Conservation (phyloP, 2,888 invertebrate genomes). For the Melinopterus prodromus region DNA sequence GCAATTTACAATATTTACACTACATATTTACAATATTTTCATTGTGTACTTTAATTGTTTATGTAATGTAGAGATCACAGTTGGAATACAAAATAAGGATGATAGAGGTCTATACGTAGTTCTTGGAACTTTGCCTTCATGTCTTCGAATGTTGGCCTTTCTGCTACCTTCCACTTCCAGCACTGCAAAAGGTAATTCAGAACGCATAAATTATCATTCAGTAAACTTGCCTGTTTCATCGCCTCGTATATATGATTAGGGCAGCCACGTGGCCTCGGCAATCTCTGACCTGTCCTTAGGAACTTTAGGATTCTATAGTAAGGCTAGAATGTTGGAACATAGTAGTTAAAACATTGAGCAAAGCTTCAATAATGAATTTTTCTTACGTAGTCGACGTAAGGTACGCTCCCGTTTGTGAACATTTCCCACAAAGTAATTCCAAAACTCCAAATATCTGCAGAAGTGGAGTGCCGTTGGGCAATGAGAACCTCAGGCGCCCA, state of each 20-base stretch:
- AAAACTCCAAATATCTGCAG: slow-evolving; percentile 29
- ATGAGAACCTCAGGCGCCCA: slow-evolving; percentile 22
- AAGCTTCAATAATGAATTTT: not conserved
- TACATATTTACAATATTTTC: too few relatives aligned
- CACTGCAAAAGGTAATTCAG: slow-evolving; percentile 18
- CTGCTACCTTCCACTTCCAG: slow-evolving; percentile 20
- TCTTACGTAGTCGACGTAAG: slow-evolving; percentile 17
- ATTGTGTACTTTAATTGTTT: too few relatives aligned
- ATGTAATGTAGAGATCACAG: not conserved
- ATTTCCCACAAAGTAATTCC: slow-evolving; percentile 31
- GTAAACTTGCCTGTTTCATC: slow-evolving; percentile 15
- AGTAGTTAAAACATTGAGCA: not conserved
- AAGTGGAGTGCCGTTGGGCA: slow-evolving; percentile 9
- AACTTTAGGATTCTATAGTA: slow-evolving; percentile 7
- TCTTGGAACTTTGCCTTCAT: slow-evolving; percentile 19
- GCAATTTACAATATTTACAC: too few relatives aligned
- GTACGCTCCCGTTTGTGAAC: not conserved
- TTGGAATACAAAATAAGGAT: not conserved
- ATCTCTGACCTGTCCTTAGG: not conserved
- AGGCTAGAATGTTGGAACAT: slow-evolving; percentile 10
- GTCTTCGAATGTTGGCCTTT: slow-evolving; percentile 16
- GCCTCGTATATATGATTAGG: not conserved
- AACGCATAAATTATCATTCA: not conserved
- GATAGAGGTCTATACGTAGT: not conserved
- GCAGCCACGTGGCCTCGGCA: slow-evolving; percentile 6